Percentiles rank a stretch among this genome's conserved stretches.
Evolutionary conservation across 2,113 vertebrate species (phyloP).

Genomic region (Toxotes jaculatrix): DNA sequence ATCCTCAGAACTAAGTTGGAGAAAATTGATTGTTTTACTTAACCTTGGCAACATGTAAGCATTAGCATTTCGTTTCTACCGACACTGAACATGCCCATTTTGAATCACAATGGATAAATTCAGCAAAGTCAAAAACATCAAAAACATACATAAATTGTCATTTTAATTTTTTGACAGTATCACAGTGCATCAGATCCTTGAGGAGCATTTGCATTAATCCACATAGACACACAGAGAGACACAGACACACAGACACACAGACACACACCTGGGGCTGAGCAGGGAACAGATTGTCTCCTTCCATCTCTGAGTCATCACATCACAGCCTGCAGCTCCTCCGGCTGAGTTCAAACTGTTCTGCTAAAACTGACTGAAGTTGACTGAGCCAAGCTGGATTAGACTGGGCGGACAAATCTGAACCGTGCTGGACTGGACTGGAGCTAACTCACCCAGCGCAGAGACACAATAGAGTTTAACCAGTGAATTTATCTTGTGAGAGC

Average conservation of each 20-base stretch:
- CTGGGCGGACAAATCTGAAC: neutral
- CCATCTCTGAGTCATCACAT: slow-evolving; percentile 64
- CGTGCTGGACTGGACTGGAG: neutral
- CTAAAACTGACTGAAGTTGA: slow-evolving; percentile 47
- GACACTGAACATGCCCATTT: neutral
- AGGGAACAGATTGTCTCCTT: slow-evolving; percentile 61
- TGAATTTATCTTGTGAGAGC: neutral
- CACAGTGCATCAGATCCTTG: neutral
- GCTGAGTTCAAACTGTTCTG: slow-evolving; percentile 42
- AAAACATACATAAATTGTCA: neutral
- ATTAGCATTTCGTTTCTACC: slow-evolving; percentile 2
- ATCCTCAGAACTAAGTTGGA: neutral
- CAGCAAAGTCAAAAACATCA: neutral
- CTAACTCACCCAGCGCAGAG: neutral
- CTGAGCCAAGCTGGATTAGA: slow-evolving; percentile 3
- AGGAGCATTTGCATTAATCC: slow-evolving; percentile 23
- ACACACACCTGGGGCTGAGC: slow-evolving; percentile 49
- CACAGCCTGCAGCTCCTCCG: slow-evolving; percentile 47
- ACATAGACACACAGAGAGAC: neutral
- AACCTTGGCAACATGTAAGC: neutral
- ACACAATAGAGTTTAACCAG: slow-evolving; percentile 11
- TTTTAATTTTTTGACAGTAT: slow-evolving; percentile 7
- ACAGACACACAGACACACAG: neutral
- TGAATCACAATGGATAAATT: neutral
- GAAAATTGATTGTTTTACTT: slow-evolving; percentile 8